Conservation (phyloP, 2,888 invertebrate genomes). For the Catotricha subobsoleta region DNA sequence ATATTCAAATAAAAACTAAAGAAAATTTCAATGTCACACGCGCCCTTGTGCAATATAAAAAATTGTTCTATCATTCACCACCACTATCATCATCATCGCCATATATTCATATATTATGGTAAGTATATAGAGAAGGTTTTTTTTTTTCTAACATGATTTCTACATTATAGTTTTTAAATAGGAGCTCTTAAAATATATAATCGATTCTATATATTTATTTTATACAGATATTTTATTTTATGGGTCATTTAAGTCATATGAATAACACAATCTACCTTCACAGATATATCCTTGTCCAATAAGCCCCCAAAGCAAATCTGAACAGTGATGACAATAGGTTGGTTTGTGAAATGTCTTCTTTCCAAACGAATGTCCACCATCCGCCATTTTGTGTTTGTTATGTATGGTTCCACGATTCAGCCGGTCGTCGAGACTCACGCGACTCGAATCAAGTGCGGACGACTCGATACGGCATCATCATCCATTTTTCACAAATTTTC, state of each 20-base stretch:
- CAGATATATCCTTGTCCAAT: slow-evolving; percentile 99
- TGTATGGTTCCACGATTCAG: slow-evolving; percentile 18
- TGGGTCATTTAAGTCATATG: too few species aligned
- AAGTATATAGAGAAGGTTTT: too few species aligned
- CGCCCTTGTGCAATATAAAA: background rate
- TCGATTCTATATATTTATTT: too few species aligned
- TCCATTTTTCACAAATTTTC: slow-evolving; percentile 14
- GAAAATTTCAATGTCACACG: slow-evolving; percentile 7
- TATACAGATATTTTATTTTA: too few species aligned
- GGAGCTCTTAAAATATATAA: too few species aligned
- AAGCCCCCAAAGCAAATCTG: slow-evolving; percentile 99
- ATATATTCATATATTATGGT: too few species aligned
- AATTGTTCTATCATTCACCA: too few species aligned
- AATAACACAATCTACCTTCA: too few species aligned
- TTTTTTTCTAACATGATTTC: background rate
- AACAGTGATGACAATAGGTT: slow-evolving; percentile 99
- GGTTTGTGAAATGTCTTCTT: slow-evolving; percentile 99
- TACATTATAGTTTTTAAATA: too few species aligned
- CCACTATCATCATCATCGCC: too few species aligned
- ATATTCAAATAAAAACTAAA: background rate
- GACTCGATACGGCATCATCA: slow-evolving; percentile 17
- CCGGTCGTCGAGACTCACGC: slow-evolving; percentile 19
- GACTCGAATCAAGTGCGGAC: slow-evolving; percentile 20
- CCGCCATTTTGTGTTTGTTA: slow-evolving; percentile 28
- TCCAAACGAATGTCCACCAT: slow-evolving; percentile 90